These are phyloP conservation scores for Vanacampus margaritifer DNA, from an alignment of 2,113 vertebrate species.

Conservation along the genomic window DNA sequence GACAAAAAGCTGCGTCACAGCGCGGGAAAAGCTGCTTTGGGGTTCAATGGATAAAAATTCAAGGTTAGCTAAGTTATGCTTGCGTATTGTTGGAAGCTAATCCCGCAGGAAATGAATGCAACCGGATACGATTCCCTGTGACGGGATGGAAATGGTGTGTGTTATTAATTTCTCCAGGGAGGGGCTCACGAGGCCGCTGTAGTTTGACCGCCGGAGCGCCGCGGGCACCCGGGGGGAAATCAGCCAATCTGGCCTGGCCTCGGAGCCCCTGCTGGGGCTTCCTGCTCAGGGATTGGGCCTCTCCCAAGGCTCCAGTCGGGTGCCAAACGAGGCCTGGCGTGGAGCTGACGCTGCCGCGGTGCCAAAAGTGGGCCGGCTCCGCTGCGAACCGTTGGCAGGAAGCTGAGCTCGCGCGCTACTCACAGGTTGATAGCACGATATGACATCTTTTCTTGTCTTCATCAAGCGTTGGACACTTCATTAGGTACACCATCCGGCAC, in stretches of 20 bases:
- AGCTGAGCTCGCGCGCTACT: background rate
- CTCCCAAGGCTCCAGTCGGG: constrained; percentile 25
- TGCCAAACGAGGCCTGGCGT: constrained; percentile 34
- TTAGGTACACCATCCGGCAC: background rate
- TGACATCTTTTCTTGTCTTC: background rate
- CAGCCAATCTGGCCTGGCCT: constrained; percentile 45
- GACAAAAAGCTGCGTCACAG: background rate
- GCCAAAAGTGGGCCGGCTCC: constrained; percentile 6
- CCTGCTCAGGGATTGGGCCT: constrained; percentile 38
- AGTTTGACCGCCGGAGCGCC: constrained; percentile 50
- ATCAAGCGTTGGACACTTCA: background rate
- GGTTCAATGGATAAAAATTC: background rate
- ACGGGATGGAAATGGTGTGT: constrained; percentile 5
- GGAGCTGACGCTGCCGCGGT: constrained; percentile 6
- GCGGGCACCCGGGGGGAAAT: constrained; percentile 39
- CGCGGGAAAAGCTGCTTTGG: background rate
- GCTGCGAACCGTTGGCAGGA: background rate
- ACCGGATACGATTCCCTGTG: constrained; percentile 2
- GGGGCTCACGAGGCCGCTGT: constrained; percentile 47
- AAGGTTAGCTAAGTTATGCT: background rate
- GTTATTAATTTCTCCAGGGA: constrained; percentile 41
- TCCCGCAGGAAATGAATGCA: constrained; percentile 1
- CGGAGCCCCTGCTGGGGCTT: constrained; percentile 43
- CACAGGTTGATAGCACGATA: background rate
- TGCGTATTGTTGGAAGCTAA: background rate